Evolutionary conservation across 2,888 invertebrate genomes (phyloP).

Genomic region (Apomyelois bistriatella): DNA sequence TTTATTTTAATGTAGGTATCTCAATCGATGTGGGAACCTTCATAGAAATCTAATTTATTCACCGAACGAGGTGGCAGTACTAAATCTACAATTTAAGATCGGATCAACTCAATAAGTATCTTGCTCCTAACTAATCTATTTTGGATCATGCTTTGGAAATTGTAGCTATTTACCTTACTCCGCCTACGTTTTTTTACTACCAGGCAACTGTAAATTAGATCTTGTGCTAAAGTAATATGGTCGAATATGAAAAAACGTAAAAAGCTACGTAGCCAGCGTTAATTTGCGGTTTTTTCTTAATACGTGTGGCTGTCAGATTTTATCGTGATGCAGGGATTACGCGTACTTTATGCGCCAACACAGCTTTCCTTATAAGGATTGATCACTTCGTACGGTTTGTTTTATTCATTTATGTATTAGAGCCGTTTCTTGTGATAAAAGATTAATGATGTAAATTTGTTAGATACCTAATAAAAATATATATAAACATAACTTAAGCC

Average conservation of each 20-base stretch:
- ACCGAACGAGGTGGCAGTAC: conserved; percentile 2
- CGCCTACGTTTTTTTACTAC: conserved; percentile 4
- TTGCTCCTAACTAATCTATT: not conserved
- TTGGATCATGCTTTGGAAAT: conserved; percentile 9
- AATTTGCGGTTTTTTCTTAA: conserved; percentile 6
- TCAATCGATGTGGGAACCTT: not conserved
- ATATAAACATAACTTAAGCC: too few species aligned
- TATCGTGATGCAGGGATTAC: conserved; percentile 31
- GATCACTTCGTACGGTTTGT: not conserved
- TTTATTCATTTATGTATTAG: not conserved
- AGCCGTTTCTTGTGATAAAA: not conserved
- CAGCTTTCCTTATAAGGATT: conserved; percentile 8
- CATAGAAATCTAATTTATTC: not conserved
- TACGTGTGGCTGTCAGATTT: conserved; percentile 23
- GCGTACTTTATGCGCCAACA: conserved; percentile 10
- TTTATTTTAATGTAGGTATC: not conserved
- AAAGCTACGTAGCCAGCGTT: not conserved
- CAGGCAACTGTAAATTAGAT: not conserved
- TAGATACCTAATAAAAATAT: too few species aligned
- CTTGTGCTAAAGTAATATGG: not conserved
- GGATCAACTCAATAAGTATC: conserved; percentile 3
- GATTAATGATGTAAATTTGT: too few species aligned
- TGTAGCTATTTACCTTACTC: conserved; percentile 10
- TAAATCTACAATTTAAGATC: conserved; percentile 6
- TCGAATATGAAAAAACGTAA: not conserved